Percentiles rank a stretch among this genome's conserved stretches.
Evolutionary conservation across 2,888 invertebrate genomes (phyloP).

Genomic region (Trisateles emortualis): DNA sequence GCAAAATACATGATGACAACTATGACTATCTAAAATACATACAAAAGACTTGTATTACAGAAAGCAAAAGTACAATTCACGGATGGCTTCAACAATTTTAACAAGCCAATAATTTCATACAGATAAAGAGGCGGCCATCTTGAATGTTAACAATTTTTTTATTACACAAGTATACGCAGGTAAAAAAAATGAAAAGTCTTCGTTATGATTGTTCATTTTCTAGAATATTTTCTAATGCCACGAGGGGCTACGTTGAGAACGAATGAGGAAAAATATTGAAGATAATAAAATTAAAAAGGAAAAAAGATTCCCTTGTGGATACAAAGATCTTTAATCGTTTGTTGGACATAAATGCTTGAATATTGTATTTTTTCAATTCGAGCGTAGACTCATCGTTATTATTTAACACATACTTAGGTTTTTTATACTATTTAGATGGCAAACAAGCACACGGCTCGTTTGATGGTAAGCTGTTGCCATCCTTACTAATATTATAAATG

Average conservation of each 20-base stretch:
- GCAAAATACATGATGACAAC: too few species aligned
- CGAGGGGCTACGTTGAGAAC: not conserved
- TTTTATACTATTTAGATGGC: too few species aligned
- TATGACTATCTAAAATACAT: too few species aligned
- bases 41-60: too few species aligned
- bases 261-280: constrained; percentile 3
- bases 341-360: not conserved
- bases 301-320: constrained; percentile 1
- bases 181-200: not conserved
- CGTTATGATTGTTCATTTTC: not conserved
- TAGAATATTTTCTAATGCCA: not conserved
- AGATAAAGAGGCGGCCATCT: not conserved
- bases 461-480: too few species aligned
- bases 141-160: not conserved
- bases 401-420: too few species aligned
- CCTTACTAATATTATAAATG: too few species aligned
- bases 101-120: too few species aligned
- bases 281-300: constrained; percentile 6
- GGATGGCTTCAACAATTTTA: not conserved
- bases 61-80: too few species aligned
- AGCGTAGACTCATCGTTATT: too few species aligned
- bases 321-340: constrained; percentile 6
- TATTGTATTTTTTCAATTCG: not conserved
- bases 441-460: too few species aligned
- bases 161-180: not conserved